phyloP scores from a whole-genome alignment of 2,888 invertebrate genomes.

The Mimumesa dahlbomi region DNA sequence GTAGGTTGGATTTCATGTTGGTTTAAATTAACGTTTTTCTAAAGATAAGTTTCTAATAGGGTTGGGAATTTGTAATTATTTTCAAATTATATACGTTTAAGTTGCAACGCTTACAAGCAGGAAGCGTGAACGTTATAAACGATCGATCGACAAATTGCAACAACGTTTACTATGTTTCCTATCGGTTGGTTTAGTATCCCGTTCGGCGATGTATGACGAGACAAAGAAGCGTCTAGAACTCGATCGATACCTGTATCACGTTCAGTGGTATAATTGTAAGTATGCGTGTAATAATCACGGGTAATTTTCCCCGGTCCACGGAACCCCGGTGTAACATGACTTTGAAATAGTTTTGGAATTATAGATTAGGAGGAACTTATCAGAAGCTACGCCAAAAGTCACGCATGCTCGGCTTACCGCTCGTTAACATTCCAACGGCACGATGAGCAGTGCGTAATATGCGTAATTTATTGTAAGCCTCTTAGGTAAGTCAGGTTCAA shows the following conservation, averaged over 20 bases:
- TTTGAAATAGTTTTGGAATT: neutral
- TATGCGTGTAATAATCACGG: neutral
- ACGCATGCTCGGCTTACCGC: neutral
- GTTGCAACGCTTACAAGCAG: no score
- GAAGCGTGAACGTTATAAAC: no score
- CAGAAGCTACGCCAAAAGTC: neutral
- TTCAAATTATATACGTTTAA: no score
- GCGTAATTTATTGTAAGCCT: conserved; percentile 39
- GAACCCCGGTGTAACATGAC: neutral
- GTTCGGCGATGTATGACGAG: neutral
- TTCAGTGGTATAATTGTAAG: neutral
- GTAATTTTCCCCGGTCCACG: neutral
- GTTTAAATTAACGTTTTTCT: no score
- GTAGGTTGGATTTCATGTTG: no score
- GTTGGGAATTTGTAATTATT: no score
- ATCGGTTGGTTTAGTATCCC: neutral
- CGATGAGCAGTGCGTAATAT: conserved; percentile 23
- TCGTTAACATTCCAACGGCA: conserved; percentile 41
- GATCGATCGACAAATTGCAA: no score
- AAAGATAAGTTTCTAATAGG: no score
- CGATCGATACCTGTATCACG: neutral
- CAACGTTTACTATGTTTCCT: neutral
- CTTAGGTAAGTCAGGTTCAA: conserved; percentile 30
- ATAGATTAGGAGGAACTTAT: neutral
- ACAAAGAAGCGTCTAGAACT: neutral